Conservation (phyloP, 2,797 vertebrate genomes). For the Euphonia xanthogaster region DNA sequence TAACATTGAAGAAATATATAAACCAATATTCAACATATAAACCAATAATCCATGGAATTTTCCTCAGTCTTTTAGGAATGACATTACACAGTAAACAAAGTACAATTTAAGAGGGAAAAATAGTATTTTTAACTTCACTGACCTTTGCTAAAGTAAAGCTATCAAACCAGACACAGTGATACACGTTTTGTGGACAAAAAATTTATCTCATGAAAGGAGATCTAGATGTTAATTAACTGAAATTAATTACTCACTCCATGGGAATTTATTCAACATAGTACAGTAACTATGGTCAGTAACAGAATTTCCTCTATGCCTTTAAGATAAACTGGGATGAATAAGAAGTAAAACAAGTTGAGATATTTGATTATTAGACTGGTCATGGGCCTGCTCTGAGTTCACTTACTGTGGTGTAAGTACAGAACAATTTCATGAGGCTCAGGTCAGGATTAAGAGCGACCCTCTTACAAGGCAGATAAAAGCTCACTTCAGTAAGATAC, state of each 20-base stretch:
- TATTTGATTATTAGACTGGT: not conserved
- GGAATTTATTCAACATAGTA: not conserved
- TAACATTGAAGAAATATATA: slow-evolving; percentile 29
- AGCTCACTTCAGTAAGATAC: not conserved
- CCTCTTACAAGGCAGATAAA: not conserved
- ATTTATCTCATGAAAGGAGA: not conserved
- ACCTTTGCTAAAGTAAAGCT: not conserved
- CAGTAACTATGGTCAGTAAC: not conserved
- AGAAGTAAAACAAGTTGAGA: not conserved
- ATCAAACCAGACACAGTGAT: not conserved
- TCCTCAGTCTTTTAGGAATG: not conserved
- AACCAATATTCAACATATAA: slow-evolving; percentile 12
- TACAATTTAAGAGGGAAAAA: not conserved
- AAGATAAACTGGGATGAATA: not conserved
- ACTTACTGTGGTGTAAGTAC: not conserved
- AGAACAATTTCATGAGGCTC: not conserved
- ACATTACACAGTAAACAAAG: not conserved
- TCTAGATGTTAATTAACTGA: not conserved
- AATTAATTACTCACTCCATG: not conserved
- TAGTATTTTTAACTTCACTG: not conserved
- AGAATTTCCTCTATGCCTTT: not conserved
- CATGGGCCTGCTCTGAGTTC: not conserved
- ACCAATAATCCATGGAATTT: slow-evolving; percentile 27
- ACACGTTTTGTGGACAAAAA: not conserved
- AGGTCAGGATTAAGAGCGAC: not conserved